phyloP scores from a whole-genome alignment of 2,888 invertebrate genomes.

The Nesidiocoris tenuis region DNA sequence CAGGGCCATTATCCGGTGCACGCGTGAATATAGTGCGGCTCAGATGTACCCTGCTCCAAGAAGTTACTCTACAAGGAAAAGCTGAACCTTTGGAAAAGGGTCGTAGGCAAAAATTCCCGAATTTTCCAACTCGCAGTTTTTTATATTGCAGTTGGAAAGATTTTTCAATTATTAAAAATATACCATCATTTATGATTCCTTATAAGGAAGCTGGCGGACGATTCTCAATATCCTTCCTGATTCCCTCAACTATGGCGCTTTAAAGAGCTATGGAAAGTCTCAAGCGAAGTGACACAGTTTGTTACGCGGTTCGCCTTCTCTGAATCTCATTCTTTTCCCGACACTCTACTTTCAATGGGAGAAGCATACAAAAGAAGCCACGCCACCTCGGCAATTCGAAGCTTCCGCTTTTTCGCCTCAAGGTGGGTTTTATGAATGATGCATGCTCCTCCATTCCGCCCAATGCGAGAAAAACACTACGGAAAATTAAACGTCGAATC shows the following conservation, averaged over 20 bases:
- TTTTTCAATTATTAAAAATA: too few relatives aligned
- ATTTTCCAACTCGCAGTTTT: too few relatives aligned
- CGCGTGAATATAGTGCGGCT: neutral
- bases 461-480: neutral
- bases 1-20: neutral
- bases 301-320: neutral
- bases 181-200: too few relatives aligned
- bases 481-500: conserved; percentile 17
- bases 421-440: conserved; percentile 24
- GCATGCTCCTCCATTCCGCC: conserved; percentile 6
- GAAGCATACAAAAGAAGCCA: neutral
- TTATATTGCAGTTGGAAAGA: too few relatives aligned
- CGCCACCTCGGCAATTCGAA: neutral
- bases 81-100: too few relatives aligned
- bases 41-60: neutral
- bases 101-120: too few relatives aligned
- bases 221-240: too few relatives aligned
- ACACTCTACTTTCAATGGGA: neutral
- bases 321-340: neutral
- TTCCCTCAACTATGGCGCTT: too few relatives aligned
- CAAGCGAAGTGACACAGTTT: too few relatives aligned
- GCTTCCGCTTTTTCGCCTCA: neutral
- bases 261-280: too few relatives aligned
- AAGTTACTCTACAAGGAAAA: too few relatives aligned
- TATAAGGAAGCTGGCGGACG: too few relatives aligned